Base-by-base conservation (phyloP, 2,888 invertebrate genomes). In the Harpagoxenus sublaevis region DNA sequence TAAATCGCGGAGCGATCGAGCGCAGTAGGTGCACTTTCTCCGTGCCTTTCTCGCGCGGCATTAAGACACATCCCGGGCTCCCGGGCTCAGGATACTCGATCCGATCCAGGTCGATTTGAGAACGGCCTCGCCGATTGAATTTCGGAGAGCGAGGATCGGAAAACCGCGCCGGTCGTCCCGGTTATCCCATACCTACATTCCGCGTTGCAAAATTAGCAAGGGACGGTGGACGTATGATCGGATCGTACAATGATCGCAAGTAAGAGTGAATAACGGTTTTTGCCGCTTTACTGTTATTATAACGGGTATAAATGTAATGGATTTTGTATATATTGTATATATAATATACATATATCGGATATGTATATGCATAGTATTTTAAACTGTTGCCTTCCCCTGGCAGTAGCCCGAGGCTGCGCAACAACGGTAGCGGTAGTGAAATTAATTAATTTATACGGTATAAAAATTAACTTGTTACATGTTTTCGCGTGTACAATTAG, bases 41-140 rank as follows among this genome's bases (percentile, higher is more conserved):
- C 84, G 84, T 75, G 85, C 85, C 85, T 88, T 87, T 87, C 85
- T 87, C 78, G 79, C 78, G 48, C 66, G 74, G 81, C 60, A 74
- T 70, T 71, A 73, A 86, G 71, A 53, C 84, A 55, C 35, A 83
- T 84, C 86, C 63, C 53, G 73, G 6, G 55, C 79, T 77, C 74
- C 85, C 65, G 70, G 84, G 84, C 75, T 35, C 85, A 73, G 86
- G 88, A 87, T 75, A 83, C 71, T 73, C 68, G 83, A 79, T 73
- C 63, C 74, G 82, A 86, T 86, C 66, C 77, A 81, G 87, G 87
- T 88, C 84, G 85, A 68, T 87, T 89, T 81, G 79, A 84, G 86
- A 90, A 84, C 73, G 83, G 89, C 91, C 88, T 89, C 90, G 88
- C 89, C 89, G 91, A 92, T 90, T 89, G 91, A 92, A 91, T 90